phyloP scores from a whole-genome alignment of 2,797 vertebrate species.

The Anniella stebbinsi region DNA sequence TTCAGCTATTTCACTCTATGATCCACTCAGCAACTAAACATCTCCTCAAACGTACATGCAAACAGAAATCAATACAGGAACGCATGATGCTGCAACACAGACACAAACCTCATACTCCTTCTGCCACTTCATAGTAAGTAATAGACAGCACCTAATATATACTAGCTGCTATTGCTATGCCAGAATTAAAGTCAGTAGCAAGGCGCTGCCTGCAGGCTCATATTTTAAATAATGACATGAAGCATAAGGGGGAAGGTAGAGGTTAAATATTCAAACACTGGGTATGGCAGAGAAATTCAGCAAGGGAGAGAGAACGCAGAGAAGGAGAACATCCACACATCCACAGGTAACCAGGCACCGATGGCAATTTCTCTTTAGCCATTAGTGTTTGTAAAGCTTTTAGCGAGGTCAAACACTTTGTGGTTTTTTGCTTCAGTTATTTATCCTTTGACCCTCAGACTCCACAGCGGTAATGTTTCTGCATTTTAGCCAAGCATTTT shows the following conservation, averaged over 20 bases:
- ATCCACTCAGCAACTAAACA: too few relatives aligned
- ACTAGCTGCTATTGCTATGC: neutral
- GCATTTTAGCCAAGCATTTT: constrained; percentile 3
- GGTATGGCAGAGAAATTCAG: neutral
- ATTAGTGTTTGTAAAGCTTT: constrained; percentile 4
- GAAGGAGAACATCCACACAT: neutral
- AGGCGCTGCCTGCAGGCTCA: neutral
- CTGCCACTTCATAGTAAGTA: neutral
- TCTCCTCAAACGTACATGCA: too few relatives aligned
- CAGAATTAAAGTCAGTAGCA: neutral
- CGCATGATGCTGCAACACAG: neutral
- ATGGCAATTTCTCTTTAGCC: neutral
- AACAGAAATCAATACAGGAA: neutral
- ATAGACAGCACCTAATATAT: neutral
- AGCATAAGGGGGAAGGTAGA: neutral
- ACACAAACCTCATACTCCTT: neutral
- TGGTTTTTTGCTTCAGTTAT: neutral
- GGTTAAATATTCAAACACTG: neutral
- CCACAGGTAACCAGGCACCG: neutral
- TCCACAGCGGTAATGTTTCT: neutral
- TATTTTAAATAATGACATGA: neutral
- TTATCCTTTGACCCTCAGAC: constrained; percentile 5
- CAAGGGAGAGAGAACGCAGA: too few relatives aligned
- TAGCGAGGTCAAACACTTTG: neutral
- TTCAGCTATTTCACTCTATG: neutral